These are phyloP conservation scores for Pocillopora damicornis DNA, from an alignment of 64 coral and sea anemone genomes.

Conservation along the genomic window DNA sequence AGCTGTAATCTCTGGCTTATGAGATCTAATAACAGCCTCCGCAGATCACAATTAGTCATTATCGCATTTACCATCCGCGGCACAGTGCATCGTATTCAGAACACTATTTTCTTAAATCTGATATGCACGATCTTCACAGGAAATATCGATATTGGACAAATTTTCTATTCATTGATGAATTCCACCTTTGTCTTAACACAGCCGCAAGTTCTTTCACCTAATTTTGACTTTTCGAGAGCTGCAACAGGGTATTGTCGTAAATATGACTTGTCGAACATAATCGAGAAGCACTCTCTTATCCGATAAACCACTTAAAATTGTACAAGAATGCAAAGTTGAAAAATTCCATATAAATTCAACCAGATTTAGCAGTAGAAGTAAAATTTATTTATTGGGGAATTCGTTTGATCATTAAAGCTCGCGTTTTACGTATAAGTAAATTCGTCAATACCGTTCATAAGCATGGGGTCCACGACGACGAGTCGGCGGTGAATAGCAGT, in stretches of 20 bases:
- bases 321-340: not conserved
- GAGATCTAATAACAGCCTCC: too few relatives aligned
- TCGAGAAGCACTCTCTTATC: not conserved
- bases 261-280: too few relatives aligned
- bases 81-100: too few relatives aligned
- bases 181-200: not conserved
- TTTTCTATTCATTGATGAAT: not conserved
- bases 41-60: too few relatives aligned
- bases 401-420: not conserved
- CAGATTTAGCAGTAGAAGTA: not conserved
- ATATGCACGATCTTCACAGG: too few relatives aligned
- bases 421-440: not conserved
- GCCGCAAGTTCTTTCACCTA: not conserved
- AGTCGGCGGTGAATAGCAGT: not conserved
- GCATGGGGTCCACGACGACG: not conserved
- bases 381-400: constrained; percentile 30
- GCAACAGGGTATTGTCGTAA: too few relatives aligned
- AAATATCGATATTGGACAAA: not conserved
- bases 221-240: too few relatives aligned
- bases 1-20: too few relatives aligned
- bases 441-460: not conserved
- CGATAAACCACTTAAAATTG: not conserved
- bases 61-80: too few relatives aligned
- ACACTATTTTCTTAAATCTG: too few relatives aligned
- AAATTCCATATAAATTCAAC: not conserved